Evolutionary conservation across 2,888 invertebrate genomes (phyloP), one percentile per base, ranked within the genome.

Genomic region (Caenorhabditis afra): DNA sequence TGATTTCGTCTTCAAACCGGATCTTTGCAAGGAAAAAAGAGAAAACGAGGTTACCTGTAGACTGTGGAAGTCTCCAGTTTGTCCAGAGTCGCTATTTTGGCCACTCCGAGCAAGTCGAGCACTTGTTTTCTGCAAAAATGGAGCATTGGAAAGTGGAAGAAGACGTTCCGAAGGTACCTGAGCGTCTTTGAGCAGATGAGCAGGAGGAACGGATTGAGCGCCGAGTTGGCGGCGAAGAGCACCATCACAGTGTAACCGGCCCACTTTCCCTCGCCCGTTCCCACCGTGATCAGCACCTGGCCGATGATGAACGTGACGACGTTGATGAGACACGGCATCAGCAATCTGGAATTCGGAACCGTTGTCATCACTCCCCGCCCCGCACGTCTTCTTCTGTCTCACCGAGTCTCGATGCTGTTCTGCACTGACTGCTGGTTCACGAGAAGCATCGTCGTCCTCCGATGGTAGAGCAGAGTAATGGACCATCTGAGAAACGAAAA

Each of bases 181-280:
- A 88, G 84, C 18, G 83, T 82, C n/a, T 79, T 81, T 0, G 88
- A 88, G 65, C 87, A 88, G 29, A 85, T 71, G 39, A 88, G 58
- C n/a, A 89, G 66, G 1, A 88, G 81, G 16, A 89, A 67, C n/a
- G 88, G 87, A 52, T 88, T 88, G 23, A 89, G 82, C 23, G 88
- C 87, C 1, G 88, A 87, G 61, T 88, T 88, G 45, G 83, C 81
- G 16, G 83, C 82, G 64, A 88, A 88, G 1, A 88, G 78, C 4
- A 88, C 65, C 82, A 88, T 83, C 7, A 85, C 83, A 10, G 82
- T 85, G 78, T 86, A 88, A 11, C 87, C 87, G n/a, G 88, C 88
- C 88, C 88, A 88, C 75, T 87, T 87, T 39, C 88, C 88, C 64
- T 88, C 87, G 16, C 88, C 88, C 0, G 88, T 88, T 22, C 88